A percentile compares a stretch with the other conserved stretches of the same genome.
These are phyloP conservation scores for Orthosia incerta DNA, from an alignment of 2,888 invertebrate species.

Conservation along the genomic window DNA sequence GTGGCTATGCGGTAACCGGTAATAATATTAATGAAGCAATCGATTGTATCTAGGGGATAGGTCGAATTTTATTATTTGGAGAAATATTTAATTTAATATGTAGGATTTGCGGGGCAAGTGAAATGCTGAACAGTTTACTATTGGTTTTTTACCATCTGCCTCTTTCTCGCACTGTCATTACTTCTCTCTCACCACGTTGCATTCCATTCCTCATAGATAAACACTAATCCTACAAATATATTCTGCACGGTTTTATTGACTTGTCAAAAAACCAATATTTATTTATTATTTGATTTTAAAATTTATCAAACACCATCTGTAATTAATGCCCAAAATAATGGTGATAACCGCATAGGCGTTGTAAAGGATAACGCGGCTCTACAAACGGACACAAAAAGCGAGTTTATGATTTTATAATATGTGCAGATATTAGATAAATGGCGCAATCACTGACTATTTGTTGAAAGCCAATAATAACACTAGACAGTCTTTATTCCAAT, in stretches of 20 bases:
- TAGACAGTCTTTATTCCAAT: neutral
- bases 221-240: too few species aligned
- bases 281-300: too few species aligned
- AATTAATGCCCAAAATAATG: too few species aligned
- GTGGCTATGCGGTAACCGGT: slow-evolving; percentile 28
- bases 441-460: neutral
- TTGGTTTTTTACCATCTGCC: too few species aligned
- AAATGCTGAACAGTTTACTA: too few species aligned
- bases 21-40: slow-evolving; percentile 39
- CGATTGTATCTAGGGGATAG: slow-evolving; percentile 33
- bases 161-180: too few species aligned
- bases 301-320: too few species aligned
- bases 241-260: neutral
- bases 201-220: too few species aligned
- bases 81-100: neutral
- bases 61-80: slow-evolving; percentile 22
- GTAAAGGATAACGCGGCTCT: neutral
- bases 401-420: too few species aligned
- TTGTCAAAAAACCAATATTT: neutral
- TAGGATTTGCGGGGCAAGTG: too few species aligned
- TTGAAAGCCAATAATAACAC: neutral
- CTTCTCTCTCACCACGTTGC: too few species aligned
- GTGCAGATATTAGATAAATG: neutral
- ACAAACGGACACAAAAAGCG: neutral
- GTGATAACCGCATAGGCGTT: neutral